Conservation (phyloP, 2,797 vertebrate genomes). For the Phaenicophaeus curvirostris region DNA sequence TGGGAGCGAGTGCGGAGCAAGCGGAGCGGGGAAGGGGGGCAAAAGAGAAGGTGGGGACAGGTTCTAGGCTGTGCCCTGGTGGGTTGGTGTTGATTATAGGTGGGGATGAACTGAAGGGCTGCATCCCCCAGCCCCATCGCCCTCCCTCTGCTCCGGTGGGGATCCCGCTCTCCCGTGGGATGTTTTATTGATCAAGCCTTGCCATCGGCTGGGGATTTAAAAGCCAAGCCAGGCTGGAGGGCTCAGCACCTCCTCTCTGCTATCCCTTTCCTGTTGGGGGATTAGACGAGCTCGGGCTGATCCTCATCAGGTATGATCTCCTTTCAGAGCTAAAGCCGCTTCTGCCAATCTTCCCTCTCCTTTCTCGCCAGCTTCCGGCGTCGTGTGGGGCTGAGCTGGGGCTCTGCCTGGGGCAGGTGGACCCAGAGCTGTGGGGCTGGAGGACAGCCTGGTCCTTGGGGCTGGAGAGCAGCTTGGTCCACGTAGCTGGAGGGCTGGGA, state of each 20-base stretch:
- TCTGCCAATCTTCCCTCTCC: neutral
- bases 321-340: neutral
- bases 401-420: neutral
- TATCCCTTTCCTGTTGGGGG: constrained; percentile 4
- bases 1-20: rapidly evolving
- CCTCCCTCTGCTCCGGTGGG: rapidly evolving
- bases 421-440: no score
- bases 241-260: neutral
- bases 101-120: neutral
- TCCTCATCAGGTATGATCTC: constrained; percentile 33
- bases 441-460: no score
- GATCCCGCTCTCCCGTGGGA: rapidly evolving
- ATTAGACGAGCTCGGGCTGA: constrained; percentile 26
- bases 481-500: neutral
- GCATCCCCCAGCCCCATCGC: no score
- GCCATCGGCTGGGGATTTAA: neutral
- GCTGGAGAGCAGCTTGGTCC: neutral
- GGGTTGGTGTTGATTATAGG: rapidly evolving
- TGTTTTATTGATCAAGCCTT: neutral
- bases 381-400: neutral
- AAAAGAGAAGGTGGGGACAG: neutral
- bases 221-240: neutral
- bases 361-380: rapidly evolving
- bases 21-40: neutral
- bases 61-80: neutral